Evolutionary conservation across 2,797 vertebrate genomes (phyloP), one percentile per base, ranked within the genome.

Genomic region (Eupleurogrammus muticus): DNA sequence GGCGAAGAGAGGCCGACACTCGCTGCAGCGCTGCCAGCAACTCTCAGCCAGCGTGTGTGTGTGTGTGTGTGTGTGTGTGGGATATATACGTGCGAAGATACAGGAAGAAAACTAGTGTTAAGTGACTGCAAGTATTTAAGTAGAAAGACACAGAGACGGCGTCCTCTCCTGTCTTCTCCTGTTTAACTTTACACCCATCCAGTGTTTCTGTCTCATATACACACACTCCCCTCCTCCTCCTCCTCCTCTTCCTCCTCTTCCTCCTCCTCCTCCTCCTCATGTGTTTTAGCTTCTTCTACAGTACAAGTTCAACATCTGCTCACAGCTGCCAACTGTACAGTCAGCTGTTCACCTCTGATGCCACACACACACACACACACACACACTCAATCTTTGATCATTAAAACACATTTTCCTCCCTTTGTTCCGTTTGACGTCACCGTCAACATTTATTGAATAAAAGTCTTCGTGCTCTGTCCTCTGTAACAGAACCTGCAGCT

Each of bases 161-260:
- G 28, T 80, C 70, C 82, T 77, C 64, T 73, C 40, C 59, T 79
- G 71, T 81, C 48, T 76, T 83, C 76, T 72, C 70, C 70, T 74
- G 82, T 88, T 73, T 70, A 74, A 77, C 79, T 87, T 85, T 60
- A 80, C 85, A 65, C 82, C 81, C 87, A 84, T 87, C 3, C 28
- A 28, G 28, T 44, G 73, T 79, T 76, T 78, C 66, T 75, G 66
- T 58, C 77, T 78, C 81, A 55, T 6, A 28, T 28, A 28, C 6
- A 28, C 3, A 6, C 3, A 3, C 28, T 28, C 73, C 58, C 8
- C 19, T 21, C n/a, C 72, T 52, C 61, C 42, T 62, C 35, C 5
- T 60, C 47, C 23, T 47, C 46, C 24, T 60, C 42, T n/a, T 34
- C 8, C 19, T 21, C n/a, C 72, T 52, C 61, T 38, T 62, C 35